phyloP scores from a whole-genome alignment of 2,113 vertebrate species.

The Heterotilapia buettikoferi region DNA sequence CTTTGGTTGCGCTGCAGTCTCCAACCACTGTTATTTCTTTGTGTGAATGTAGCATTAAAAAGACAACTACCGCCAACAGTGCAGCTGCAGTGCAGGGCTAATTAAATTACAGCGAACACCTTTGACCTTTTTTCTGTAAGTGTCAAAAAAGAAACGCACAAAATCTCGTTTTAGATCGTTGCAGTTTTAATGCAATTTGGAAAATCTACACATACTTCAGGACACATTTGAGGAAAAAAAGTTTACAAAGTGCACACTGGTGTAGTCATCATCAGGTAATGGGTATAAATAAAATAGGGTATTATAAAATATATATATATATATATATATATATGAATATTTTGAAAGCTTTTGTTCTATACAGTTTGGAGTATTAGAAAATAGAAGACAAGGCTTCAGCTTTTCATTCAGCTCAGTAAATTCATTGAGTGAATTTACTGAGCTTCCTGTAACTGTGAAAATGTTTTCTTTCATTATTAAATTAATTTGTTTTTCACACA shows the following conservation, averaged over 20 bases:
- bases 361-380: conserved; percentile 37
- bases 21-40: too few relatives aligned
- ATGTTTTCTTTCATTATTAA: background rate
- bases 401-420: too few relatives aligned
- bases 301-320: conserved; percentile 38
- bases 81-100: too few relatives aligned
- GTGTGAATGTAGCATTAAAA: too few relatives aligned
- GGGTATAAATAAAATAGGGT: conserved; percentile 42
- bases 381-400: background rate
- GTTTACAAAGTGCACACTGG: conserved; percentile 16
- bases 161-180: background rate
- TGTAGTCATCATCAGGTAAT: background rate
- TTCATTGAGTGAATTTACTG: background rate
- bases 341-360: conserved; percentile 38
- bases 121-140: background rate
- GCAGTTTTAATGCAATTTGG: conserved; percentile 42
- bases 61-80: too few relatives aligned
- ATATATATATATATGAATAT: conserved; percentile 16
- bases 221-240: background rate
- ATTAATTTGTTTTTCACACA: background rate
- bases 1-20: too few relatives aligned
- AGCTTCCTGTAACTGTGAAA: background rate
- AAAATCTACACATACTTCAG: conserved; percentile 37
- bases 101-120: background rate
- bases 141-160: background rate